A percentile compares a stretch with the other conserved stretches of the same genome.
phyloP scores from a whole-genome alignment of 2,888 invertebrate species.

The Athetis lepigone region DNA sequence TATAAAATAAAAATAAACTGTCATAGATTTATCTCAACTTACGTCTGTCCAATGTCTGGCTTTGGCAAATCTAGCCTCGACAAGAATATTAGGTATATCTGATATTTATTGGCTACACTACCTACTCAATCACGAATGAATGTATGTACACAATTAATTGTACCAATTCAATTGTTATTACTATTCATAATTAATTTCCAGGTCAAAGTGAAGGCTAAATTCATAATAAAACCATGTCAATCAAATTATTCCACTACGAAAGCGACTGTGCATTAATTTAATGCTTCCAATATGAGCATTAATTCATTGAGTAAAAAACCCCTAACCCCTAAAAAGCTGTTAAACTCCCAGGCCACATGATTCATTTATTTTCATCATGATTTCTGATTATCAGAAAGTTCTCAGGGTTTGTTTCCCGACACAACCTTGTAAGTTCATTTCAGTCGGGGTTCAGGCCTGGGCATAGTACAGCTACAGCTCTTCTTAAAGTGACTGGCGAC shows the following conservation, averaged over 20 bases:
- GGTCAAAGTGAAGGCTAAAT: constrained; percentile 44
- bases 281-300: neutral
- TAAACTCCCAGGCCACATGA: too few species aligned
- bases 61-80: constrained; percentile 33
- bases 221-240: constrained; percentile 24
- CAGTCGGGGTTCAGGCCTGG: too few species aligned
- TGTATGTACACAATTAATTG: constrained; percentile 19
- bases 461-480: too few species aligned
- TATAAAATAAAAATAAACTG: constrained; percentile 29
- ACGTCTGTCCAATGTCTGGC: constrained; percentile 42
- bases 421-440: too few species aligned
- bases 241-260: constrained; percentile 18
- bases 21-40: constrained; percentile 37
- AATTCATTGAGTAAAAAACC: neutral
- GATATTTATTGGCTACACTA: neutral
- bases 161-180: constrained; percentile 1
- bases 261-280: constrained; percentile 6
- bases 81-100: constrained; percentile 12
- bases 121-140: constrained; percentile 23
- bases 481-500: too few species aligned
- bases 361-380: too few species aligned
- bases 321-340: neutral
- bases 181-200: neutral
- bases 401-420: too few species aligned
- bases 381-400: too few species aligned